A percentile compares a stretch with the other conserved stretches of the same genome.
These are phyloP conservation scores for Campylomormyrus numenius DNA, from an alignment of 2,113 vertebrate species.

Conservation along the genomic window DNA sequence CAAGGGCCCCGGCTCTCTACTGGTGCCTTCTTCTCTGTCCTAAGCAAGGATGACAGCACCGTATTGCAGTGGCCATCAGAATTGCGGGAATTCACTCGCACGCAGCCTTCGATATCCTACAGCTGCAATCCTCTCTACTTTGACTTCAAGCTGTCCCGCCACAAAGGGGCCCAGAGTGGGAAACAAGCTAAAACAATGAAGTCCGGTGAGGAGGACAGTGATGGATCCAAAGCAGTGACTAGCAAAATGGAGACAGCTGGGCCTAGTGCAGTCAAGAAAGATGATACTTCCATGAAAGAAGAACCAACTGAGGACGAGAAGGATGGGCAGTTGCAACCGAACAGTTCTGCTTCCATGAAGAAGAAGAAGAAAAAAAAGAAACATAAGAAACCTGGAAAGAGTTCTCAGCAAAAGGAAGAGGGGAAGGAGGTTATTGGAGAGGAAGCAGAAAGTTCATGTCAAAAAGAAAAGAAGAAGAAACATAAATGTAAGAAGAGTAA, in stretches of 20 bases:
- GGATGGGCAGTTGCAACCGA: conserved; percentile 46
- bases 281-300: conserved; percentile 38
- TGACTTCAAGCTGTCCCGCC: conserved; percentile 90
- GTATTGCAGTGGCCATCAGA: conserved; percentile 97
- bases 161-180: conserved; percentile 65
- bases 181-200: conserved; percentile 50
- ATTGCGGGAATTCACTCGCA: conserved; percentile 88
- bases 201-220: conserved; percentile 36
- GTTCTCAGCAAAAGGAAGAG: conserved; percentile 71
- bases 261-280: conserved; percentile 41
- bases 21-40: conserved; percentile 85
- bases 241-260: conserved; percentile 40
- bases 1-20: conserved; percentile 75
- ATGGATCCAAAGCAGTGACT: conserved; percentile 37
- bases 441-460: conserved; percentile 56
- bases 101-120: conserved; percentile 84
- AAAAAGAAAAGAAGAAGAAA: conserved; percentile 88
- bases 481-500: conserved; percentile 81
- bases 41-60: conserved; percentile 94
- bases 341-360: conserved; percentile 41
- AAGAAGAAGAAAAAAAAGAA: conserved; percentile 94
- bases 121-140: conserved; percentile 98
- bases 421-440: conserved; percentile 47
- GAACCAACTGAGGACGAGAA: conserved; percentile 30
- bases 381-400: conserved; percentile 91